Evolutionary conservation across 1,140 invertebrate genomes (phyloP).

Genomic region (Drosophila jambulina): DNA sequence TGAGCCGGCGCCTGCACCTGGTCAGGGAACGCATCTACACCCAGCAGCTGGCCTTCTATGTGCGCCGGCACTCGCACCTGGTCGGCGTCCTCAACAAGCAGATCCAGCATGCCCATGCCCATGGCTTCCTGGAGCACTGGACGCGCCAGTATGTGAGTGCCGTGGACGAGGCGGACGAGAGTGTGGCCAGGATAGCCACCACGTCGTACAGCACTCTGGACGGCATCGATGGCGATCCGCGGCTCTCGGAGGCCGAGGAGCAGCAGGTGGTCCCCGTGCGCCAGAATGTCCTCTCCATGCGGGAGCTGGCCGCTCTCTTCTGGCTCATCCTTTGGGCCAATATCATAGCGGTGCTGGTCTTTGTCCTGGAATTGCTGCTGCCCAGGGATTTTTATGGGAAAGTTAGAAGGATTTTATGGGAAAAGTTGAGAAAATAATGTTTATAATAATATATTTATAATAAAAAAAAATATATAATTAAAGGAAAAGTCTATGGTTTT

Average conservation of each 20-base stretch:
- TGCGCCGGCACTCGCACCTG: slow-evolving; percentile 66
- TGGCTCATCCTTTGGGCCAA: slow-evolving; percentile 65
- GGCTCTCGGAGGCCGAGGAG: slow-evolving; percentile 13
- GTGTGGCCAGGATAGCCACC: slow-evolving; percentile 40
- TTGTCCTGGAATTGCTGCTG: slow-evolving; percentile 47
- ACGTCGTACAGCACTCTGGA: slow-evolving; percentile 45
- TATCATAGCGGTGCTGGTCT: slow-evolving; percentile 44
- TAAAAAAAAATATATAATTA: background rate
- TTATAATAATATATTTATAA: background rate
- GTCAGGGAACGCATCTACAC: slow-evolving; percentile 73
- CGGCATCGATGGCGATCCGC: slow-evolving; percentile 25
- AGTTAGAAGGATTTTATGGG: background rate
- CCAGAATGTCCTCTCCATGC: slow-evolving; percentile 55
- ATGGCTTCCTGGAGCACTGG: slow-evolving; percentile 73
- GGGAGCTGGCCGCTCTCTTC: slow-evolving; percentile 61
- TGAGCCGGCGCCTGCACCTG: slow-evolving; percentile 62
- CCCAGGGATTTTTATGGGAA: background rate
- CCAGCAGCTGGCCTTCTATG: slow-evolving; percentile 73
- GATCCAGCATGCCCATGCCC: slow-evolving; percentile 56
- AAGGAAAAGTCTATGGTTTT: too few species aligned
- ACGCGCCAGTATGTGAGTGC: slow-evolving; percentile 68
- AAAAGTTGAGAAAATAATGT: background rate
- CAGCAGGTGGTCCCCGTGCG: slow-evolving; percentile 9
- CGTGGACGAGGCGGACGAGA: slow-evolving; percentile 60
- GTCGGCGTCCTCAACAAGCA: slow-evolving; percentile 63